phyloP scores from a whole-genome alignment of 2,797 vertebrate species.

The Eremophila alpestris region DNA sequence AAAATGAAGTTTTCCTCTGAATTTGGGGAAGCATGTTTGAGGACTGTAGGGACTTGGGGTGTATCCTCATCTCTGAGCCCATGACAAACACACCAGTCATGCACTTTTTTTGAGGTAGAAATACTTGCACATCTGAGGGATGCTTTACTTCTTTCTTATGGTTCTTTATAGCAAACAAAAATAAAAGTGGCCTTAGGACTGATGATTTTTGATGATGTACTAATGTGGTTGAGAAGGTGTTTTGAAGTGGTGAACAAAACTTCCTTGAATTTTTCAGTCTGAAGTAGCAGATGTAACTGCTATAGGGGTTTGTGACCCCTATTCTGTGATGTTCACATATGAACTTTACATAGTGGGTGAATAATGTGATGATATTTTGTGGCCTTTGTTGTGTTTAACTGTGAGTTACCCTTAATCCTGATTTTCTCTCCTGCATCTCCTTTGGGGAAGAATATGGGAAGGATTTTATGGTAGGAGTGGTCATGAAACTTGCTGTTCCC shows the following conservation, averaged over 20 bases:
- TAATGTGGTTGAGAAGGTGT: background rate
- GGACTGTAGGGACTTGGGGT: background rate
- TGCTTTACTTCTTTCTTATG: background rate
- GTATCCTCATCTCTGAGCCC: fast-evolving
- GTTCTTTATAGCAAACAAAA: background rate
- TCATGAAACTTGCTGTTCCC: background rate
- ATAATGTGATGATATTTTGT: background rate
- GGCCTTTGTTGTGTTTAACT: background rate
- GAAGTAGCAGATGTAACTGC: background rate
- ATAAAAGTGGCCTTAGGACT: background rate
- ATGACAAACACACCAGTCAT: fast-evolving
- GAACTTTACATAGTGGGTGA: background rate
- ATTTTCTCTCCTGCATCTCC: background rate
- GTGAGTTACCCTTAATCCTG: background rate
- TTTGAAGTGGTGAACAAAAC: background rate
- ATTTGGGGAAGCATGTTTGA: background rate
- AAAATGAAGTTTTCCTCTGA: background rate
- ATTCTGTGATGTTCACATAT: background rate
- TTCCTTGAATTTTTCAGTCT: background rate
- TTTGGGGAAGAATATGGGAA: background rate
- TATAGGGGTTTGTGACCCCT: background rate
- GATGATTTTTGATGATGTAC: background rate
- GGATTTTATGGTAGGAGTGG: background rate
- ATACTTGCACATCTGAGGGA: background rate
- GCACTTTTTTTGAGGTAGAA: background rate